Evolutionary conservation across 2,113 vertebrate species (phyloP).

Genomic region (Willisornis vidua): DNA sequence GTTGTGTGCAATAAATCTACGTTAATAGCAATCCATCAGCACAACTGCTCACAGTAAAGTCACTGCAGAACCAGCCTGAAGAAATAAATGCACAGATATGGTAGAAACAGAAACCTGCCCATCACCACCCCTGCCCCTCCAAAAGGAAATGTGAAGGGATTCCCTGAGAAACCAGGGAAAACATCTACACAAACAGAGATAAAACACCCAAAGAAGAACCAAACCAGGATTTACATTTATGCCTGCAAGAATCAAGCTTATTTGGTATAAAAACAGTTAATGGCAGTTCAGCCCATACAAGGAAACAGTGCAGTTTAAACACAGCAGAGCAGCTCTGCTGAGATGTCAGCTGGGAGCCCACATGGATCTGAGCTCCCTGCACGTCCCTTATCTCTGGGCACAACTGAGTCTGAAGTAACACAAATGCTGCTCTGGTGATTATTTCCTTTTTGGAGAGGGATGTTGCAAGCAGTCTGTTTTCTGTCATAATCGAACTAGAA

Average conservation of each 20-base stretch:
- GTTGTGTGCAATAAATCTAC: not conserved
- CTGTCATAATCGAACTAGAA: not conserved
- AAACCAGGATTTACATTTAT: not conserved
- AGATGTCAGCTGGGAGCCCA: not conserved
- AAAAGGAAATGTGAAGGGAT: not conserved
- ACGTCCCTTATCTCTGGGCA: not conserved
- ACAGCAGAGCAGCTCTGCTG: not conserved
- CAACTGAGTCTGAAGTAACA: not conserved
- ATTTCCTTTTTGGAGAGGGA: not conserved
- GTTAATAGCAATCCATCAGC: not conserved
- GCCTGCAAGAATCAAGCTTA: not conserved
- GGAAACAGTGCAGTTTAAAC: not conserved
- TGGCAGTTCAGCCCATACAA: not conserved
- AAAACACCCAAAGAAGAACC: not conserved
- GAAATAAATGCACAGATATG: not conserved
- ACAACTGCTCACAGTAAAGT: not conserved
- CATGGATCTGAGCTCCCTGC: not conserved
- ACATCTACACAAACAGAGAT: not conserved
- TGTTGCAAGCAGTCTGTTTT: constrained; percentile 30
- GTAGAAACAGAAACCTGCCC: not conserved
- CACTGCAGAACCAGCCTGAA: not conserved
- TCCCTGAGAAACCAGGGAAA: not conserved
- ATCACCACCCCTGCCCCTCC: not conserved
- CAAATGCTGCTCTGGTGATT: not conserved
- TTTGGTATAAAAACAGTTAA: not conserved